Evolutionary conservation across 2,888 invertebrate species (phyloP).

Genomic region (Dolichopus griseipennis): DNA sequence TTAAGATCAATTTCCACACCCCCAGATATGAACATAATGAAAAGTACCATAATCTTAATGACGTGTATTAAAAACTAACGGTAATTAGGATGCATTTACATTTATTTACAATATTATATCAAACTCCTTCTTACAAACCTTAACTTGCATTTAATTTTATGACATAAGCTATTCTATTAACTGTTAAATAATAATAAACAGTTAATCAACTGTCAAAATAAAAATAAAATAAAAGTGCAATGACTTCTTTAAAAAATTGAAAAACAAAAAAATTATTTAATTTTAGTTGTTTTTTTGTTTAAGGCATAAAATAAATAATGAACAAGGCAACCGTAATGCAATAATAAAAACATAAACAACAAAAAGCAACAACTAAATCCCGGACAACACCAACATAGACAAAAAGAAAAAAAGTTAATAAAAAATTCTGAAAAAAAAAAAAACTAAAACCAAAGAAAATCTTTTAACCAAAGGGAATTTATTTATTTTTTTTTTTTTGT

Average conservation of each 20-base stretch:
- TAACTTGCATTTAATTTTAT: too few relatives aligned
- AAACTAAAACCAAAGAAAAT: neutral
- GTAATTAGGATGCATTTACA: too few relatives aligned
- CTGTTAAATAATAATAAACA: neutral
- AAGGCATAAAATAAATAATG: neutral
- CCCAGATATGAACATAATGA: too few relatives aligned
- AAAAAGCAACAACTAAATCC: too few relatives aligned
- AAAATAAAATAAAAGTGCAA: constrained; percentile 2
- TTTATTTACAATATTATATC: too few relatives aligned
- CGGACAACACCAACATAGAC: neutral
- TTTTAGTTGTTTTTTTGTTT: too few relatives aligned
- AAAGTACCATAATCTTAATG: too few relatives aligned
- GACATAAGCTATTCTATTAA: constrained; percentile 1
- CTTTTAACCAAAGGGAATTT: neutral
- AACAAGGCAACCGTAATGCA: neutral
- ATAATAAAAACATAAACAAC: too few relatives aligned
- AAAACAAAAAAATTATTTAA: too few relatives aligned
- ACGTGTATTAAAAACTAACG: too few relatives aligned
- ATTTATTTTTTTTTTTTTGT: neutral
- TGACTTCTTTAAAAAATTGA: neutral
- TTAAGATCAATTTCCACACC: too few relatives aligned
- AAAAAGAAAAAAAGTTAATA: neutral
- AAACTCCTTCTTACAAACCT: too few relatives aligned
- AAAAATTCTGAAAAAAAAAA: neutral
- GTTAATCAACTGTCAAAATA: neutral